Conservation (phyloP, 2,888 invertebrate genomes). For the Chymomyza fuscimana region DNA sequence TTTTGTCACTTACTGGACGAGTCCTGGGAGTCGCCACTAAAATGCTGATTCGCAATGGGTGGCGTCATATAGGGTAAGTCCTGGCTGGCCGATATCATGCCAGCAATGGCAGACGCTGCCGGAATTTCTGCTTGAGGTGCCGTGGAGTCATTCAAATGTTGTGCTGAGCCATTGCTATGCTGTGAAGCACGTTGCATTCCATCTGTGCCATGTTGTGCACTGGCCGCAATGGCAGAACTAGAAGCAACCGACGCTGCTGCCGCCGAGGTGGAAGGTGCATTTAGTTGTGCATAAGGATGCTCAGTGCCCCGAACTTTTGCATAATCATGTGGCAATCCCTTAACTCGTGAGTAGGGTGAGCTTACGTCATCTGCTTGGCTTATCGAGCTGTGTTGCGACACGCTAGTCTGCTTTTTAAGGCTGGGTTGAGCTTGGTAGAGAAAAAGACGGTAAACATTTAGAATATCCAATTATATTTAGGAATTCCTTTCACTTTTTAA, state of each 20-base stretch:
- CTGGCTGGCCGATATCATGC: constrained; percentile 91
- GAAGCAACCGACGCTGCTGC: constrained; percentile 52
- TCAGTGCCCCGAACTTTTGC: constrained; percentile 81
- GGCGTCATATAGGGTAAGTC: constrained; percentile 95
- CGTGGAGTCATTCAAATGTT: constrained; percentile 55
- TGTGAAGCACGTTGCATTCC: constrained; percentile 50
- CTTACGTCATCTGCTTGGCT: constrained; percentile 82
- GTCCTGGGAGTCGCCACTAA: constrained; percentile 95
- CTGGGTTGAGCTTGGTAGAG: constrained; percentile 72
- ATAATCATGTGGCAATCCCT: constrained; percentile 84
- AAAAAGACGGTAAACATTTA: background rate
- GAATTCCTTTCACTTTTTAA: background rate
- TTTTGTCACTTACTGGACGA: constrained; percentile 85
- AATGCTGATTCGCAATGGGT: constrained; percentile 86
- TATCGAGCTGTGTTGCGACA: constrained; percentile 83
- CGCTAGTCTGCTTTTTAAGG: constrained; percentile 80
- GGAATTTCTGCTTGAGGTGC: constrained; percentile 84
- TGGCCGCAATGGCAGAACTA: constrained; percentile 31
- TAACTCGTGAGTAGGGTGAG: constrained; percentile 85
- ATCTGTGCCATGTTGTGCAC: constrained; percentile 35
- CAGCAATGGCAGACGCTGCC: constrained; percentile 92
- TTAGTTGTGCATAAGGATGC: constrained; percentile 80
- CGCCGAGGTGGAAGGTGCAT: constrained; percentile 74
- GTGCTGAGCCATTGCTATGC: constrained; percentile 57
- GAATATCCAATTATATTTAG: background rate